Conservation (phyloP, 2,888 invertebrate genomes). For the Nomada lathburiana region DNA sequence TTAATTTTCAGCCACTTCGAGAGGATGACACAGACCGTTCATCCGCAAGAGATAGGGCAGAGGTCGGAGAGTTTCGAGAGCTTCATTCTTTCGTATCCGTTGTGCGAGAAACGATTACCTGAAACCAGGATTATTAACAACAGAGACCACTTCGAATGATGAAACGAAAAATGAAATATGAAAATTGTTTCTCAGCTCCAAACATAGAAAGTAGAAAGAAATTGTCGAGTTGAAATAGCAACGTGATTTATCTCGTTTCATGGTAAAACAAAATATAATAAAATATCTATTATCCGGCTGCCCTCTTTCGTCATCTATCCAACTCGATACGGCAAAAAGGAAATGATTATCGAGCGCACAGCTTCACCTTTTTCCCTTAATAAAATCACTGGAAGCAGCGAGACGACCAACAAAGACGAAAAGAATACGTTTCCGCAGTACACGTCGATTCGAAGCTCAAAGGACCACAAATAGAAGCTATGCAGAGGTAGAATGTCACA, state of each 20-base stretch:
- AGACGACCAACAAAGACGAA: background rate
- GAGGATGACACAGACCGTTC: constrained; percentile 61
- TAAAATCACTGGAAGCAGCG: too few species aligned
- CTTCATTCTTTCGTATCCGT: constrained; percentile 17
- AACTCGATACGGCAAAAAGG: too few species aligned
- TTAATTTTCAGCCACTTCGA: constrained; percentile 77
- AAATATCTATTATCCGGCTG: too few species aligned
- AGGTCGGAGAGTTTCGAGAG: constrained; percentile 24
- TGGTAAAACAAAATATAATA: too few species aligned
- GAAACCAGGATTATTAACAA: background rate
- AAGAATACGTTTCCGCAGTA: background rate
- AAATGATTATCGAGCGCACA: too few species aligned
- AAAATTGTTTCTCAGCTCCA: too few species aligned
- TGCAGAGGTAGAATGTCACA: constrained; percentile 9
- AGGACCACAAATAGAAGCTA: background rate
- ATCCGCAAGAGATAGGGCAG: constrained; percentile 43
- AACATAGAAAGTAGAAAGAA: background rate
- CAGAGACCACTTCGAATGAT: too few species aligned
- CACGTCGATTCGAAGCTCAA: background rate
- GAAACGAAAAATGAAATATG: too few species aligned
- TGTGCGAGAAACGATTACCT: background rate
- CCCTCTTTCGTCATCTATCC: too few species aligned
- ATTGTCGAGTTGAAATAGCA: too few species aligned
- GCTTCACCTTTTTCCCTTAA: too few species aligned
- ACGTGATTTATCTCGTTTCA: too few species aligned